Conservation (phyloP, 2,797 vertebrate genomes). For the Anguilla obscura region DNA sequence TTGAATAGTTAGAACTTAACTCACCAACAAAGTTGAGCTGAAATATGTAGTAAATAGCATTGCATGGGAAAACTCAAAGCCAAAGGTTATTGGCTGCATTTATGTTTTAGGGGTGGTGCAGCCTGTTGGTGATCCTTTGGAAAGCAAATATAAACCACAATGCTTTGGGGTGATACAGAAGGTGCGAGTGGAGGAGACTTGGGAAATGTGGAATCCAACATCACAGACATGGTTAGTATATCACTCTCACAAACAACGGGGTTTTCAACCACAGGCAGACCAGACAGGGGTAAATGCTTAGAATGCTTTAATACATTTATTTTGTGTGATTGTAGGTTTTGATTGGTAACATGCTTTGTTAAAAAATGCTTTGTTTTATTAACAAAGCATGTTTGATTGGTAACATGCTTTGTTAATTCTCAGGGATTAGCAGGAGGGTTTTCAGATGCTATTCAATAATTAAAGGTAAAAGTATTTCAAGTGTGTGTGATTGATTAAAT, state of each 20-base stretch:
- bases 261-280: neutral
- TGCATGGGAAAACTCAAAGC: neutral
- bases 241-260: neutral
- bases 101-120: slow-evolving; percentile 63
- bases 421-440: neutral
- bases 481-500: neutral
- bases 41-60: slow-evolving; percentile 6
- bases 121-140: slow-evolving; percentile 66
- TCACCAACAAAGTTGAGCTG: neutral
- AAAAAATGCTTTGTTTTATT: no score
- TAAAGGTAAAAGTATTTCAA: neutral
- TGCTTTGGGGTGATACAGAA: slow-evolving; percentile 72
- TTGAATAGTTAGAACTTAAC: neutral
- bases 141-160: slow-evolving; percentile 66
- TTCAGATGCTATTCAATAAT: neutral
- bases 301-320: neutral
- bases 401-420: neutral
- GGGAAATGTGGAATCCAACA: slow-evolving; percentile 65
- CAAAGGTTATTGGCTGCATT: neutral
- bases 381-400: no score
- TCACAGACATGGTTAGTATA: slow-evolving; percentile 62
- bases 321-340: neutral
- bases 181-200: slow-evolving; percentile 59
- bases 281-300: neutral
- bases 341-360: neutral